A percentile compares a stretch with the other conserved stretches of the same genome.
Evolutionary conservation across 2,888 invertebrate genomes (phyloP).

Genomic region (Andrena chrysosceles): DNA sequence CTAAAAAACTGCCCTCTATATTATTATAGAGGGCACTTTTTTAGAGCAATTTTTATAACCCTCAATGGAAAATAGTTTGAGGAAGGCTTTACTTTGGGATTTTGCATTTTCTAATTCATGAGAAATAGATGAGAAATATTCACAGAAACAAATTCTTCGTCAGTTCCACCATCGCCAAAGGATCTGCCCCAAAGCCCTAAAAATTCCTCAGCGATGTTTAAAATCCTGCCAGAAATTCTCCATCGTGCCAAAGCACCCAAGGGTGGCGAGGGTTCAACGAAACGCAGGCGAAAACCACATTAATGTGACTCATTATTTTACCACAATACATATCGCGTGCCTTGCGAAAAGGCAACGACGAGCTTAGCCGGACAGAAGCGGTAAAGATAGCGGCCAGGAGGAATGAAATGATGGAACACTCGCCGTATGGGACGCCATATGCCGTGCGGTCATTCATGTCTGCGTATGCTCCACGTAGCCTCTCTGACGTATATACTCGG

Average conservation of each 20-base stretch:
- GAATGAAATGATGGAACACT: constrained; percentile 43
- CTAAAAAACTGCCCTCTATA: too few relatives aligned
- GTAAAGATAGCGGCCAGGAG: background rate
- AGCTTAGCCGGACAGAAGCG: constrained; percentile 26
- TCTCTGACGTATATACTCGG: constrained; percentile 29
- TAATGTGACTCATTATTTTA: constrained; percentile 46
- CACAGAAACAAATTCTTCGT: too few relatives aligned
- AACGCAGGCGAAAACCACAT: constrained; percentile 14
- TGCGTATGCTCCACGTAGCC: constrained; percentile 62
- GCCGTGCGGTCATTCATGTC: constrained; percentile 72
- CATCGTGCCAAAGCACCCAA: too few relatives aligned
- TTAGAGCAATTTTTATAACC: too few relatives aligned
- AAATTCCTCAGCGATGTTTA: constrained; percentile 25
- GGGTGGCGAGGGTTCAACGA: constrained; percentile 1
- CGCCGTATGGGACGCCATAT: constrained; percentile 68
- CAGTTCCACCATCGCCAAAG: too few relatives aligned
- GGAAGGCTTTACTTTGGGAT: too few relatives aligned
- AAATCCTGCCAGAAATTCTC: background rate
- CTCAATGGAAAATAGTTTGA: too few relatives aligned
- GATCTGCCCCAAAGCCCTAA: background rate
- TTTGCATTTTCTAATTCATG: too few relatives aligned
- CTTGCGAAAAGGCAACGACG: background rate
- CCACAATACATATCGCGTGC: constrained; percentile 27
- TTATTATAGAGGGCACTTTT: too few relatives aligned
- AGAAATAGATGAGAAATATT: too few relatives aligned